Conservation (phyloP, 2,797 vertebrate genomes). For the Takifugu ocellatus region DNA sequence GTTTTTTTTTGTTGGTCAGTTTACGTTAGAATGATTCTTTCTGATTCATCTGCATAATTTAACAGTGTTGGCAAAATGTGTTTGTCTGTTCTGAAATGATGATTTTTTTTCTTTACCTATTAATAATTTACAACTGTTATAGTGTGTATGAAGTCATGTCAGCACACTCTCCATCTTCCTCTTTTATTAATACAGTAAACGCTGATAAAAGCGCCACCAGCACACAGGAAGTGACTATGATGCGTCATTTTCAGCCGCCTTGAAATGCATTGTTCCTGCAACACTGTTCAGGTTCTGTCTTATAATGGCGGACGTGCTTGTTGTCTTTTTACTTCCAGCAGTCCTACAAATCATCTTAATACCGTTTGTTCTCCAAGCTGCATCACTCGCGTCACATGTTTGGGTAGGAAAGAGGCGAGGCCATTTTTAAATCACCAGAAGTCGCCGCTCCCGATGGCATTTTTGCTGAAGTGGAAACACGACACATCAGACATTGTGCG, state of each 20-base stretch:
- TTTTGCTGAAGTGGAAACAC: background rate
- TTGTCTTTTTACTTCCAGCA: conserved; percentile 1
- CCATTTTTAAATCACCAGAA: background rate
- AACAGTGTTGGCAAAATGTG: too few relatives aligned
- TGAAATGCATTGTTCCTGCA: background rate
- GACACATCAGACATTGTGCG: background rate
- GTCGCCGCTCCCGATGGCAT: background rate
- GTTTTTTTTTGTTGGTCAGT: too few relatives aligned
- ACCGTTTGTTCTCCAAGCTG: background rate
- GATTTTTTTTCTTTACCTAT: background rate
- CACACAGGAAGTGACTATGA: background rate
- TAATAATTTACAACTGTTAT: too few relatives aligned
- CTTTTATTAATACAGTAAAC: background rate
- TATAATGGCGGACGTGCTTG: background rate
- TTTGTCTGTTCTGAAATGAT: too few relatives aligned
- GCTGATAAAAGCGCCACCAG: background rate
- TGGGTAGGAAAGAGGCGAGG: background rate
- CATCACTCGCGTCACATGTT: background rate
- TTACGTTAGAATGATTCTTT: too few relatives aligned
- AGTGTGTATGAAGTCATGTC: background rate
- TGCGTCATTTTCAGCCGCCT: background rate
- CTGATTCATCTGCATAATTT: too few relatives aligned
- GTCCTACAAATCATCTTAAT: conserved; percentile 7
- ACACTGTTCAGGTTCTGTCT: too few relatives aligned
- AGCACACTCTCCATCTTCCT: background rate